Conservation (phyloP, 1,140 invertebrate genomes). For the Daktulosphaira vitifoliae region DNA sequence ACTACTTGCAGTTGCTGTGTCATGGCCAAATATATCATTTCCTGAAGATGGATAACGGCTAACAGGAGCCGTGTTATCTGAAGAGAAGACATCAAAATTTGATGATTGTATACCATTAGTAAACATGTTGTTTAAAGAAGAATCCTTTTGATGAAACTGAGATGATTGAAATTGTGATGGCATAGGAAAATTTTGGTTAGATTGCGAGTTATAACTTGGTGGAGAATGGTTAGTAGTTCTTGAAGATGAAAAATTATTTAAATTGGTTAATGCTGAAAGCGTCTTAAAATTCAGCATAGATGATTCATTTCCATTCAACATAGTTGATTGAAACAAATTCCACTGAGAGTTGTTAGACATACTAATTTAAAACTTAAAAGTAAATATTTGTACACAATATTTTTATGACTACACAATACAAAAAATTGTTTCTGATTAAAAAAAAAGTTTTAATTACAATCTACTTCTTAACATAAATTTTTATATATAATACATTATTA, state of each 20-base stretch:
- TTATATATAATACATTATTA: constrained; percentile 30
- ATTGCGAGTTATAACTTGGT: constrained; percentile 13
- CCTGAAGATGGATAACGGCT: constrained; percentile 31
- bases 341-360: constrained; percentile 85
- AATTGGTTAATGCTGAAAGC: constrained; percentile 33
- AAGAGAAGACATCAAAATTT: constrained; percentile 34
- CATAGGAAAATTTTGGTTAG: constrained; percentile 29
- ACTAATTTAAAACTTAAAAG: constrained; percentile 5
- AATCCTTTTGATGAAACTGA: constrained; percentile 20
- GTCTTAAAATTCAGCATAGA: constrained; percentile 33
- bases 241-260: constrained; percentile 11
- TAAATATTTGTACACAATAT: not conserved
- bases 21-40: constrained; percentile 37
- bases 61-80: constrained; percentile 23
- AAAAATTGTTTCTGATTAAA: no score
- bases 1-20: constrained; percentile 40
- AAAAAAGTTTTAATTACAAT: not conserved
- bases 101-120: constrained; percentile 30
- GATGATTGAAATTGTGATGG: constrained; percentile 27
- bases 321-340: constrained; percentile 82
- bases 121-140: constrained; percentile 20
- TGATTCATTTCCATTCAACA: constrained; percentile 48
- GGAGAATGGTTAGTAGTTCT: constrained; percentile 32
- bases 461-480: constrained; percentile 13
- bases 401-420: not conserved